phyloP scores from a whole-genome alignment of 2,797 vertebrate species.

The Linurgus olivaceus region DNA sequence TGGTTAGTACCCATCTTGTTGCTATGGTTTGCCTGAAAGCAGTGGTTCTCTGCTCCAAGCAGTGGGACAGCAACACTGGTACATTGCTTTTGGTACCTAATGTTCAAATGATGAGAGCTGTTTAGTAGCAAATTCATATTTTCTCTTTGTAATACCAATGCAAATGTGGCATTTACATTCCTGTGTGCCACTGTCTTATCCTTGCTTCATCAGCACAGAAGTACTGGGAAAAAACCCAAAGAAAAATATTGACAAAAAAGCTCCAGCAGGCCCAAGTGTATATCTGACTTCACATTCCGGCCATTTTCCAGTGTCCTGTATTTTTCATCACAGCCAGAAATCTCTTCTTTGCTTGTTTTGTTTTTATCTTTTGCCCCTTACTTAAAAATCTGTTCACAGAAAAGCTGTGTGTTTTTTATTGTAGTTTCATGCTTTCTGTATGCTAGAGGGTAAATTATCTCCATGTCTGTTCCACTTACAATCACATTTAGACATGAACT shows the following conservation, averaged over 20 bases:
- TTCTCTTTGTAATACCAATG: not conserved
- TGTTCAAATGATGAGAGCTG: not conserved
- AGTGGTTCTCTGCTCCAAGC: not conserved
- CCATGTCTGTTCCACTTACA: conserved; percentile 40
- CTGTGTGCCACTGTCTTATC: not conserved
- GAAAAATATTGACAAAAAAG: not conserved
- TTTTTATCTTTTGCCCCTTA: not conserved
- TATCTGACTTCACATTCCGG: not conserved
- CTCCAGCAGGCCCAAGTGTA: not conserved
- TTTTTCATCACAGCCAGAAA: not conserved
- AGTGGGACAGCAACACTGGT: not conserved
- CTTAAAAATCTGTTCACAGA: not conserved
- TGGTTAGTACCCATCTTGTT: not conserved
- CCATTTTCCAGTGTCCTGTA: not conserved
- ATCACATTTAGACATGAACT: conserved; percentile 17
- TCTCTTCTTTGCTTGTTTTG: not conserved
- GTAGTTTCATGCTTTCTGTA: not conserved
- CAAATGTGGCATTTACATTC: not conserved
- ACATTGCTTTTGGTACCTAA: not conserved
- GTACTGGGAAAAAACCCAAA: not conserved
- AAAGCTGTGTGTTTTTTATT: not conserved
- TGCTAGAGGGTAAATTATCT: conserved; percentile 53
- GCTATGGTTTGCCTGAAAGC: not conserved
- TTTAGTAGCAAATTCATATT: not conserved
- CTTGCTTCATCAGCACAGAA: not conserved